These are phyloP conservation scores for Labroides dimidiatus DNA, from an alignment of 2,797 vertebrate genomes.

Conservation along the genomic window DNA sequence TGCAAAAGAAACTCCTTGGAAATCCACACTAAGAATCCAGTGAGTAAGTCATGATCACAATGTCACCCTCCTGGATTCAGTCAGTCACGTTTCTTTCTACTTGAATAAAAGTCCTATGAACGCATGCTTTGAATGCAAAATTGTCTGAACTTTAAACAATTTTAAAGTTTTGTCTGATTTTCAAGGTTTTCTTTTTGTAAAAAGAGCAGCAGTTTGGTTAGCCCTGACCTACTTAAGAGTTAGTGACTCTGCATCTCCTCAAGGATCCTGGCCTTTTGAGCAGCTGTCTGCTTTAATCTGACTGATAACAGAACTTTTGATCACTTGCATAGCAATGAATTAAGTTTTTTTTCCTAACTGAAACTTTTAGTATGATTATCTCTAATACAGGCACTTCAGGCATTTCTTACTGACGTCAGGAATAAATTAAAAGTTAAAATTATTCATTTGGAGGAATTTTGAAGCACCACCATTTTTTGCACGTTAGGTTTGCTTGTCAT, in stretches of 20 bases:
- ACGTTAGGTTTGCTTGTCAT: too few species aligned
- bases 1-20: too few species aligned
- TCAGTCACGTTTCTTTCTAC: too few species aligned
- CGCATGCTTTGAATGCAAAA: too few species aligned
- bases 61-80: too few species aligned
- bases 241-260: conserved; percentile 21
- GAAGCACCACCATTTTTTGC: too few species aligned
- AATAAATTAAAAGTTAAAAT: not conserved
- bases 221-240: conserved; percentile 37
- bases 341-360: not conserved
- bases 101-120: too few species aligned
- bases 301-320: conserved; percentile 1
- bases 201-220: conserved; percentile 6
- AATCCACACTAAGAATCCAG: too few species aligned
- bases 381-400: not conserved
- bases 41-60: too few species aligned
- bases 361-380: too few species aligned
- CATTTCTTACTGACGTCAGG: not conserved
- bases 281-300: conserved; percentile 2
- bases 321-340: not conserved
- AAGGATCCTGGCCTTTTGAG: conserved; percentile 27
- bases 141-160: too few species aligned
- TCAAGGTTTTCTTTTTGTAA: not conserved
- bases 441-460: not conserved
- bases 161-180: too few species aligned